Evolutionary conservation across 2,888 invertebrate genomes (phyloP).

Genomic region (Calephelis perditalis): DNA sequence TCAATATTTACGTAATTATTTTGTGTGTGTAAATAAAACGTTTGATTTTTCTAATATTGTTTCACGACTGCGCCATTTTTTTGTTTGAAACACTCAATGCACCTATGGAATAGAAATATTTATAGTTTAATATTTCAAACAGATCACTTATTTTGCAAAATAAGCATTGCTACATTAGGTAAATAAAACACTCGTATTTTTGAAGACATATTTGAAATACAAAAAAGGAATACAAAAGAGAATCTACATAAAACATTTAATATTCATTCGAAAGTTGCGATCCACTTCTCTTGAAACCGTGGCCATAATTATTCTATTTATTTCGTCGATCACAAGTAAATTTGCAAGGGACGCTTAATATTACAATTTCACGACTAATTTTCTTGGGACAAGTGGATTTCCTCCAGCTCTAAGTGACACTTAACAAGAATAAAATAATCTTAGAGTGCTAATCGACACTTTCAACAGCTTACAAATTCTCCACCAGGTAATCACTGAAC

Average conservation of each 20-base stretch:
- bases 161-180: too few relatives aligned
- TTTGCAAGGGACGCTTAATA: conserved; percentile 5
- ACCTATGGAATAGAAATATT: too few relatives aligned
- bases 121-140: too few relatives aligned
- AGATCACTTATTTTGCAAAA: too few relatives aligned
- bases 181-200: too few relatives aligned
- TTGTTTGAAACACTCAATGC: too few relatives aligned
- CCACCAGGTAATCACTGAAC: too few relatives aligned
- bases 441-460: not conserved
- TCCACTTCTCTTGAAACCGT: conserved; percentile 5
- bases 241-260: conserved; percentile 7
- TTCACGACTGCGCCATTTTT: too few relatives aligned
- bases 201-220: too few relatives aligned
- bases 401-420: not conserved
- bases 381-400: not conserved
- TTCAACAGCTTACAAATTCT: not conserved
- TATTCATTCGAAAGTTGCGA: conserved; percentile 13
- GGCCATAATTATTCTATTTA: conserved; percentile 15
- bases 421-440: conserved; percentile 1
- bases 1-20: too few relatives aligned
- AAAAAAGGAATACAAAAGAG: not conserved
- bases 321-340: conserved; percentile 3
- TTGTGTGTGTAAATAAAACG: too few relatives aligned
- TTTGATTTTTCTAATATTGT: too few relatives aligned
- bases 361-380: not conserved